These are phyloP conservation scores for Spodoptera picta DNA, from an alignment of 2,888 invertebrate species.

Conservation along the genomic window DNA sequence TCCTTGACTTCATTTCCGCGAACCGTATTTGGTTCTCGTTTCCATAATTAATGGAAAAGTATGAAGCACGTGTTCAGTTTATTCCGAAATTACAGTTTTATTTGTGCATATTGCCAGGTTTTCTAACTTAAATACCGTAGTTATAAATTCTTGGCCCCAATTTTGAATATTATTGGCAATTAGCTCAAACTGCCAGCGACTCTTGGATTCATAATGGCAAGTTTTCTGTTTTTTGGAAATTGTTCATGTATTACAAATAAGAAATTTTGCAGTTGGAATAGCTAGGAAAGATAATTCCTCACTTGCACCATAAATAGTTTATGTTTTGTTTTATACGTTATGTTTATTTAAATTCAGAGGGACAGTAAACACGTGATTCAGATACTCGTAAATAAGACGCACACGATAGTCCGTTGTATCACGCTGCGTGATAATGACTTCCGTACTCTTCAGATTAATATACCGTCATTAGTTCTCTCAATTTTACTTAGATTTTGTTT, in stretches of 20 bases:
- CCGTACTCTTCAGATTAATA: conserved; percentile 39
- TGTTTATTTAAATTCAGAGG: conserved; percentile 25
- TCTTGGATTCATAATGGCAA: neutral
- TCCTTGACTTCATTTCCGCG: conserved; percentile 42
- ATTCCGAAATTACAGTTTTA: conserved; percentile 2
- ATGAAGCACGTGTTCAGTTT: conserved; percentile 1
- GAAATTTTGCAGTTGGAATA: too few species aligned
- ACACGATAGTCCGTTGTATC: conserved; percentile 40
- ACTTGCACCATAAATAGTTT: neutral
- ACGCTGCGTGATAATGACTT: conserved; percentile 51
- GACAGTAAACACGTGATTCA: conserved; percentile 42
- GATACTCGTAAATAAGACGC: conserved; percentile 37
- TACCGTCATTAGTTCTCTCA: conserved; percentile 23
- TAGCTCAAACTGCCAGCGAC: neutral
- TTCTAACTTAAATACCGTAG: neutral
- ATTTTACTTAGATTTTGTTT: conserved; percentile 28
- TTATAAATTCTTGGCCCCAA: conserved; percentile 8
- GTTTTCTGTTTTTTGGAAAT: neutral
- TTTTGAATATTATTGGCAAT: conserved; percentile 3
- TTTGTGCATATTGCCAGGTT: conserved; percentile 1
- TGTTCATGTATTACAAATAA: too few species aligned
- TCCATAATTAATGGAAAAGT: conserved; percentile 15
- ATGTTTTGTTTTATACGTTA: neutral
- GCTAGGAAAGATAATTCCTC: too few species aligned
- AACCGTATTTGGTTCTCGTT: conserved; percentile 16